These are phyloP conservation scores for Petrocephalus schoutedeni DNA, from an alignment of 2,797 vertebrate species.

Conservation along the genomic window DNA sequence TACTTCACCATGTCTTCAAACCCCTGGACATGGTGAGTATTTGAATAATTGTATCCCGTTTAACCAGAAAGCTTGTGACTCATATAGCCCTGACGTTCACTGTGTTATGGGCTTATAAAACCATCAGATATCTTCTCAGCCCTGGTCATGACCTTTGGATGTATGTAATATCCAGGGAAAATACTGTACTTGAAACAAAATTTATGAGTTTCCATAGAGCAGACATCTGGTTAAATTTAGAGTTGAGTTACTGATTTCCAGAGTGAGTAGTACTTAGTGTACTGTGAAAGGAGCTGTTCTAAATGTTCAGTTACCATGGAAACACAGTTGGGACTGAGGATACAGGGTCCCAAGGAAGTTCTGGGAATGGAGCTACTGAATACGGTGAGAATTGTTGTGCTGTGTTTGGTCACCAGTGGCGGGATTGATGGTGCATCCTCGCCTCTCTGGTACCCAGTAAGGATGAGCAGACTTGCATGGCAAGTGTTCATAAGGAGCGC, in stretches of 20 bases:
- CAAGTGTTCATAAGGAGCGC: conserved; percentile 4
- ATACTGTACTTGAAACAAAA: background rate
- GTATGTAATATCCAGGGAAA: background rate
- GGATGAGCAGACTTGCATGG: background rate
- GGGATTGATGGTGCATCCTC: background rate
- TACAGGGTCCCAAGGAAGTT: background rate
- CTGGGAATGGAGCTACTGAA: background rate
- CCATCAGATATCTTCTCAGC: background rate
- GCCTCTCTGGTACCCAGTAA: background rate
- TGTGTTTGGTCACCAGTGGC: background rate
- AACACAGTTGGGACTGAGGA: background rate
- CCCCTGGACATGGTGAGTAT: conserved; percentile 76
- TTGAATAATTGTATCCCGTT: background rate
- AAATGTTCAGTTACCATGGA: background rate
- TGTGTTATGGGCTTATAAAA: background rate
- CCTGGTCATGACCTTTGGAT: background rate
- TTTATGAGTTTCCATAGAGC: background rate
- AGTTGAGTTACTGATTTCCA: background rate
- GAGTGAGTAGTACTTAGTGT: background rate
- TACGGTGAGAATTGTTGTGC: background rate
- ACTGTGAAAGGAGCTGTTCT: background rate
- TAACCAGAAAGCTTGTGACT: background rate
- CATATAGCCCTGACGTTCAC: background rate
- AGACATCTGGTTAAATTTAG: background rate
- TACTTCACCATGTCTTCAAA: conserved; percentile 76